Conservation (phyloP, 1,140 invertebrate genomes). For the Geopemphigus sp. region DNA sequence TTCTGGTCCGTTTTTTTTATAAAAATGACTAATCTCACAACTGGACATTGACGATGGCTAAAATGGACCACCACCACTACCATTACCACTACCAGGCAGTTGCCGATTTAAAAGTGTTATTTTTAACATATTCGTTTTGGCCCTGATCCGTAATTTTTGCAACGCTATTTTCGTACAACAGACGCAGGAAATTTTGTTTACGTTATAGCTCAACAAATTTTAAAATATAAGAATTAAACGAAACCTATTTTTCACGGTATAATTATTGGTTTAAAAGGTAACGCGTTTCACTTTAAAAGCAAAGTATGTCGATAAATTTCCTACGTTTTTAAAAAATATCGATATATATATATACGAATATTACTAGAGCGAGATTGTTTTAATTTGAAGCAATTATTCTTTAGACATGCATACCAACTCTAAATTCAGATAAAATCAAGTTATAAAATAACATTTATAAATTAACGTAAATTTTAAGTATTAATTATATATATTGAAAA, state of each 20-base stretch:
- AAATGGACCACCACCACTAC: constrained; percentile 30
- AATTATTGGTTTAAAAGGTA: not conserved
- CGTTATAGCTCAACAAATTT: not conserved
- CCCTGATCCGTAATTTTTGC: constrained; percentile 29
- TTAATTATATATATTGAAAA: no score
- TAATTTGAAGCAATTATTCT: no score
- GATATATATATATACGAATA: no score
- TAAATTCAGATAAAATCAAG: no score
- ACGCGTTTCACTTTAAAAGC: no score
- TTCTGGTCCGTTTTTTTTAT: constrained; percentile 21
- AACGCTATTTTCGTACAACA: constrained; percentile 43
- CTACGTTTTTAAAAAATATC: no score
- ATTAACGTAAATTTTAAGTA: no score
- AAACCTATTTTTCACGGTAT: not conserved
- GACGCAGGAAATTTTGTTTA: constrained; percentile 20
- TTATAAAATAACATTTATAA: no score
- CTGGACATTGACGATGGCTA: constrained; percentile 43
- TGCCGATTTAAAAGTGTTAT: constrained; percentile 41
- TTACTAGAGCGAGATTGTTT: no score
- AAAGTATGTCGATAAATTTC: no score
- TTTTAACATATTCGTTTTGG: constrained; percentile 46
- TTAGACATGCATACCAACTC: no score
- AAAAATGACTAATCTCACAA: constrained; percentile 43
- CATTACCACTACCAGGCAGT: not conserved
- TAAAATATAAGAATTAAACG: not conserved